A percentile compares a stretch with the other conserved stretches of the same genome.
Conservation (phyloP, 2,888 invertebrate genomes). For the Villa cingulata region DNA sequence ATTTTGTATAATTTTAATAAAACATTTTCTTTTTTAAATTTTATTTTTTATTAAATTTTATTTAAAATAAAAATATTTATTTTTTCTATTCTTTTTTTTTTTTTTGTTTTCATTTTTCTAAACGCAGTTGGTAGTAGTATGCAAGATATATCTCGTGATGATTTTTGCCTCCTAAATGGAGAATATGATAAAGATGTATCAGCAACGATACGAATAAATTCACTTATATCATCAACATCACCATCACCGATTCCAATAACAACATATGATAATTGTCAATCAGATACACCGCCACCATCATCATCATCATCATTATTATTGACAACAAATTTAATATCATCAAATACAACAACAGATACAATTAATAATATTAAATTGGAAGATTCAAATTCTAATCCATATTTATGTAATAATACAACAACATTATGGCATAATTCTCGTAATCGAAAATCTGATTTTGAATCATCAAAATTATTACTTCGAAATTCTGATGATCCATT, state of each 20-base stretch:
- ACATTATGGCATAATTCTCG: slow-evolving; percentile 11
- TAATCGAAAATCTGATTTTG: slow-evolving; percentile 16
- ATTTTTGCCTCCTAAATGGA: slow-evolving; percentile 23
- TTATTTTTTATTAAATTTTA: neutral
- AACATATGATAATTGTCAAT: slow-evolving; percentile 1
- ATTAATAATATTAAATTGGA: slow-evolving; percentile 10
- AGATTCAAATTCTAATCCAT: slow-evolving; percentile 10
- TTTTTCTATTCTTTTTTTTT: neutral
- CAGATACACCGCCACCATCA: neutral
- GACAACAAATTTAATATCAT: neutral
- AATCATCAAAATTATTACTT: slow-evolving; percentile 22
- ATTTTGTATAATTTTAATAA: no score
- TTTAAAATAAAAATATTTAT: neutral
- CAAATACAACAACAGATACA: slow-evolving; percentile 1
- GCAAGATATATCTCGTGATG: slow-evolving; percentile 30
- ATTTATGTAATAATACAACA: neutral
- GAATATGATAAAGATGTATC: slow-evolving; percentile 19
- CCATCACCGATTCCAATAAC: neutral
- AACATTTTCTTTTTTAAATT: no score
- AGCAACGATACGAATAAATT: neutral
- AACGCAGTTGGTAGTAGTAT: slow-evolving; percentile 27
- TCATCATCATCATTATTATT: neutral
- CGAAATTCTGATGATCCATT: slow-evolving; percentile 35
- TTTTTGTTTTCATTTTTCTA: neutral
- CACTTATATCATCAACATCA: neutral